Conservation (phyloP, 2,797 vertebrate species). For the Poecilia picta region DNA sequence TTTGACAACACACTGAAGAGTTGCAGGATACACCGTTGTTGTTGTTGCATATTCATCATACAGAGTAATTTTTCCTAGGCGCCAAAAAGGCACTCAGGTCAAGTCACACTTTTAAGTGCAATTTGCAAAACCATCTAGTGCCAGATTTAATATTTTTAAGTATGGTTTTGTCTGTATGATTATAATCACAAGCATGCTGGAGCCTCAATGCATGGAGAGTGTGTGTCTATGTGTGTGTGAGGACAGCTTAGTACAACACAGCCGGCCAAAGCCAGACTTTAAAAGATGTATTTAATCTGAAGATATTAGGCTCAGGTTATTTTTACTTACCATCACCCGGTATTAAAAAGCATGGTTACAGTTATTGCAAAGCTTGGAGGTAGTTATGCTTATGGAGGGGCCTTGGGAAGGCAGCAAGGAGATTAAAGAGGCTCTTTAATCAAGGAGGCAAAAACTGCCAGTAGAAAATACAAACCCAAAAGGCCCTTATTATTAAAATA, state of each 20-base stretch:
- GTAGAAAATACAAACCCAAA: conserved; percentile 13
- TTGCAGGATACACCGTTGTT: conserved; percentile 40
- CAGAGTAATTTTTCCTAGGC: conserved; percentile 61
- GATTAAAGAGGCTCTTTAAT: conserved; percentile 70
- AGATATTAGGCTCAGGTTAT: conserved; percentile 80
- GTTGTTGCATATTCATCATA: conserved; percentile 66
- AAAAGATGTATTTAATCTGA: conserved; percentile 82
- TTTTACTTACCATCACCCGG: conserved; percentile 78
- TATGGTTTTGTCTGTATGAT: conserved; percentile 58
- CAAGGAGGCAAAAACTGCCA: conserved; percentile 35
- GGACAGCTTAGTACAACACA: conserved; percentile 60
- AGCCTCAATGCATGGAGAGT: conserved; percentile 6
- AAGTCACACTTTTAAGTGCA: conserved; percentile 61
- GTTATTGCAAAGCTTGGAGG: conserved; percentile 61
- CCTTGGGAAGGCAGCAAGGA: conserved; percentile 43
- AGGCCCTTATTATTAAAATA: neutral
- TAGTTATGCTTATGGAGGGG: conserved; percentile 57
- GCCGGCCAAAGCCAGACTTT: conserved; percentile 53
- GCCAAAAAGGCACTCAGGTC: conserved; percentile 51
- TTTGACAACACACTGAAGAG: conserved; percentile 24
- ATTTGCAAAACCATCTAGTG: conserved; percentile 50
- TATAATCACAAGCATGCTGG: conserved; percentile 38
- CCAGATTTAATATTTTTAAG: conserved; percentile 71
- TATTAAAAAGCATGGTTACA: conserved; percentile 79
- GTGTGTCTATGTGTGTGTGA: conserved; percentile 24